Evolutionary conservation across 1,140 invertebrate genomes (phyloP), one percentile per base, ranked within the genome.

Genomic region (Solenopsis invicta): DNA sequence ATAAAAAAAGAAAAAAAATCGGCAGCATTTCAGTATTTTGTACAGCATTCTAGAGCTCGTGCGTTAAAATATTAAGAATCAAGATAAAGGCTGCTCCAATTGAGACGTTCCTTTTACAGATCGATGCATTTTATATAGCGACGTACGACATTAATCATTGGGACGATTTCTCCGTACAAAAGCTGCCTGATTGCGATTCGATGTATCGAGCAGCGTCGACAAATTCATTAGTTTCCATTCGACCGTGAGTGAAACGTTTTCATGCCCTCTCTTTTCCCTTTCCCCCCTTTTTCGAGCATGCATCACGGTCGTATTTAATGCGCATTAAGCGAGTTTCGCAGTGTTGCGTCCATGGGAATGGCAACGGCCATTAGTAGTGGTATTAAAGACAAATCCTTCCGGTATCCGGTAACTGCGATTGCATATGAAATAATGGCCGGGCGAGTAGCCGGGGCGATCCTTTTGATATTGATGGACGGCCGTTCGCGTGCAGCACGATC

Each of bases 371-470:
- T 86, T 52, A 69, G 66, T 82, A 71, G 24, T 13, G 85, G n/a
- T 82, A 81, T 86, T 86, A 86, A 82, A 86, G 76, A 86, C 64
- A 81, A 86, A 86, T 86, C 77, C 85, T 69, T 82, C 64, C 75
- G 85, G 41, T 52, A 62, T 85, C 82, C 61, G 61, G 72, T 29
- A 78, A 64, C 59, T 78, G 59, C 48, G 16, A 77, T 66, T 54
- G 82, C 82, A 78, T 77, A 78, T 78, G 61, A 78, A 78, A 85
- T 74, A 78, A 34, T 48, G 45, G 21, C 12, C 1, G 71, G 18
- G 29, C 34, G 69, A 24, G 61, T 41, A 48, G 16, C 48, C 71
- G 24, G 29, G 18, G 56, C 61, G 59, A 85, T 48, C 72, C 74
- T 78, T 75, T 78, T 59, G 34, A 34, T 85, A 54, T 69, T 78